Evolutionary conservation across 2,113 vertebrate genomes (phyloP), one percentile per base, ranked within the genome.

Genomic region (Gnathonemus longibarbis): DNA sequence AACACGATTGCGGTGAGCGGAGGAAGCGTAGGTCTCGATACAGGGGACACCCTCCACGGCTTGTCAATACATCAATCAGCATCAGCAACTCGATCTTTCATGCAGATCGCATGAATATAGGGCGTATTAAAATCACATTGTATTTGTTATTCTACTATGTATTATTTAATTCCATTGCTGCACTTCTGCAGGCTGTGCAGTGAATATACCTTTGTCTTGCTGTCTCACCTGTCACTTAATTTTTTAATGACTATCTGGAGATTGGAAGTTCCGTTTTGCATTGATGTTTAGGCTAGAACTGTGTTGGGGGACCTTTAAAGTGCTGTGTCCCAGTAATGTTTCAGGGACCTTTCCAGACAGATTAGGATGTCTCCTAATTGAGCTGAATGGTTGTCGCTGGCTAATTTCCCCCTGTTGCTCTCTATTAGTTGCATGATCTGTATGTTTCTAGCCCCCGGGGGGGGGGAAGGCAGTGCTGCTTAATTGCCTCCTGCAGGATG

Each of bases 401-500:
- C 77, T 89, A 84, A 84, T 84, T 89, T 35, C 53, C 89, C 80
- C 89, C 80, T 62, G 89, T 84, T 19, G 52, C 50, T 49, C 19
- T 84, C 77, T 42, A 84, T 89, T 89, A 89, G 52, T 35, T 50
- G 77, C 19, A n/a, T 84, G 80, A 58, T 84, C 10, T 24, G 77
- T 45, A 52, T 46, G 77, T 77, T 84, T 77, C 35, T 9, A 10
- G 77, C 19, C 77, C 35, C 89, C 24, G 2, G 35, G 35, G 39
- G n/a, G 24, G 19, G n/a, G 77, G 46, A 0, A n/a, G 27, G 49
- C 31, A 13, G 50, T 24, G 31, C 80, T 9, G 49, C n/a, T 77
- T 89, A 89, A 89, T 89, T 85, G 50, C 89, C 52, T 84, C 80
- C 89, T 85, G 52, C 52, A 46, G 77, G 11, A 89, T 27, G 52